A percentile compares a stretch with the other conserved stretches of the same genome.
phyloP scores from a whole-genome alignment of 2,797 vertebrate species.

The Enteromius anoplus region DNA sequence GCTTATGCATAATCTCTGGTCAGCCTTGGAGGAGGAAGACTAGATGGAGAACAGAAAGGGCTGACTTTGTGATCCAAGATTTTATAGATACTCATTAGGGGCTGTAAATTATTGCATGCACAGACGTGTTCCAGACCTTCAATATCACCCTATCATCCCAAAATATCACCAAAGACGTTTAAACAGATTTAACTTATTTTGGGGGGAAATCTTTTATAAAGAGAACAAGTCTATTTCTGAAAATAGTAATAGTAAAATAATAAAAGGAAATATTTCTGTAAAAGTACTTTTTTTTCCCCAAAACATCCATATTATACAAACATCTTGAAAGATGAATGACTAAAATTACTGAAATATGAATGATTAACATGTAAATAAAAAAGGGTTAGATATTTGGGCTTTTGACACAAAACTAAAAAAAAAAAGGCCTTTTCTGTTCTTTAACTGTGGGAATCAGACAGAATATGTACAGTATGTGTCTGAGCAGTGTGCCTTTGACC shows the following conservation, averaged over 20 bases:
- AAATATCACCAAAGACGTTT: neutral
- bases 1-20: neutral
- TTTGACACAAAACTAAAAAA: neutral
- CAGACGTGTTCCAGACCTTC: neutral
- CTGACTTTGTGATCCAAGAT: neutral
- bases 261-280: too few relatives aligned
- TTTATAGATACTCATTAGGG: neutral
- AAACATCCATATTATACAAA: neutral
- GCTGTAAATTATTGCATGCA: neutral
- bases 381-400: neutral
- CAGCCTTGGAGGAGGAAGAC: neutral
- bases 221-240: neutral
- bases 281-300: neutral
- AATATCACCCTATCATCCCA: too few relatives aligned
- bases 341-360: neutral
- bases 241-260: neutral
- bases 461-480: too few relatives aligned
- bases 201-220: neutral
- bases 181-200: neutral
- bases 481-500: too few relatives aligned
- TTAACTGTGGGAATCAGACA: too few relatives aligned
- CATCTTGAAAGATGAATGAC: neutral
- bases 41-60: neutral
- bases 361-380: neutral
- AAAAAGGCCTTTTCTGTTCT: too few relatives aligned